These are phyloP conservation scores for Marisa cornuarietis DNA, from an alignment of 1,140 invertebrate species.

Conservation along the genomic window DNA sequence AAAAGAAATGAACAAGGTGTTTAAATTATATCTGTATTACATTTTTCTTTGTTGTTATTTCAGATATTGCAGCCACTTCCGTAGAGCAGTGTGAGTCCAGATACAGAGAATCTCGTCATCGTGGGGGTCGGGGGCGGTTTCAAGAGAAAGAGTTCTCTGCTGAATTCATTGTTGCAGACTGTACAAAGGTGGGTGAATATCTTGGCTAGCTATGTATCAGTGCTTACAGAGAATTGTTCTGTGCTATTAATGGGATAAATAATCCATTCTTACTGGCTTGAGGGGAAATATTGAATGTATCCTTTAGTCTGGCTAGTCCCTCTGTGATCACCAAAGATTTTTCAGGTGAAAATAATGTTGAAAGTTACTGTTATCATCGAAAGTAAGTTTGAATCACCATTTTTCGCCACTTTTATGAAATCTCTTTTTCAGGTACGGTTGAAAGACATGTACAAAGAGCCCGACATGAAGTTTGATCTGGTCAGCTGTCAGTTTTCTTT, in stretches of 20 bases:
- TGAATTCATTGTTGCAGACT: conserved; percentile 92
- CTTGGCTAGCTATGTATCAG: neutral
- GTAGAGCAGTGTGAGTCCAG: conserved; percentile 80
- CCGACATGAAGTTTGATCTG: conserved; percentile 81
- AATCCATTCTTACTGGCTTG: too few relatives aligned
- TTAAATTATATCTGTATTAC: too few relatives aligned
- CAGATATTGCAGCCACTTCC: conserved; percentile 92
- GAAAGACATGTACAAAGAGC: conserved; percentile 77
- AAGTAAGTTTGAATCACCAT: too few relatives aligned
- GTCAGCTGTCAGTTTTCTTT: conserved; percentile 98
- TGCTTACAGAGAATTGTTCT: neutral
- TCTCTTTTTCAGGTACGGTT: conserved; percentile 71
- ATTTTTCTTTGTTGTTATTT: conserved; percentile 12
- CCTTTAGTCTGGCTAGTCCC: too few relatives aligned
- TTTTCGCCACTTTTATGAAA: too few relatives aligned
- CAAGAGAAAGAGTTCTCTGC: conserved; percentile 75
- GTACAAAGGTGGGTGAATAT: conserved; percentile 77
- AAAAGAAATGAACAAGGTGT: too few relatives aligned
- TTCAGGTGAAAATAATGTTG: too few relatives aligned
- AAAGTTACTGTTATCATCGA: too few relatives aligned
- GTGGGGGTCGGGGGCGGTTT: conserved; percentile 46
- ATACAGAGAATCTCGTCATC: conserved; percentile 67
- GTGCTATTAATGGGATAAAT: too few relatives aligned
- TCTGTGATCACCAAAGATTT: too few relatives aligned
- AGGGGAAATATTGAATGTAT: too few relatives aligned